A percentile compares a stretch with the other conserved stretches of the same genome.
Conservation (phyloP, 2,797 vertebrate species). For the Anguilla megastoma region DNA sequence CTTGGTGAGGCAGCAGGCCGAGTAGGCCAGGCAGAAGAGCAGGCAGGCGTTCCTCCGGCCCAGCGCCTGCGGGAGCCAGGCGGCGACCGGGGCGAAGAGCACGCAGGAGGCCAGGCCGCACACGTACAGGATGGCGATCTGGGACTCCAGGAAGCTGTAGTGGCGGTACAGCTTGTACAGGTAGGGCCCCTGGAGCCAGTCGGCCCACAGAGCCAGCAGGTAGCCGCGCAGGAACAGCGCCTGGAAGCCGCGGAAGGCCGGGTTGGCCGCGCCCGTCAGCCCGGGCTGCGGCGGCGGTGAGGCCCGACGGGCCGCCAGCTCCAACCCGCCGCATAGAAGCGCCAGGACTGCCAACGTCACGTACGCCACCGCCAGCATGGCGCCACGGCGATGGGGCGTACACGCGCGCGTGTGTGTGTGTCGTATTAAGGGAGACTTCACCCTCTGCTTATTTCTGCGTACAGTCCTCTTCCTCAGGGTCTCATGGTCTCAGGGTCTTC, state of each 20-base stretch:
- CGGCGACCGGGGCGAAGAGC: constrained; percentile 82
- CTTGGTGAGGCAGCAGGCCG: constrained; percentile 85
- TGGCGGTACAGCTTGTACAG: constrained; percentile 92
- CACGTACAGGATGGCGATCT: constrained; percentile 91
- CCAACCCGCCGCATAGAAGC: constrained; percentile 77
- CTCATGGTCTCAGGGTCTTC: background rate
- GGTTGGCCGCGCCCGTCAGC: constrained; percentile 77
- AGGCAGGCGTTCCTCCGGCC: constrained; percentile 85
- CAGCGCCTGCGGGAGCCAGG: constrained; percentile 80
- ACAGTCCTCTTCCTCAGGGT: constrained; percentile 26
- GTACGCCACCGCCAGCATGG: constrained; percentile 86
- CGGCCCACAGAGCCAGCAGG: constrained; percentile 86
- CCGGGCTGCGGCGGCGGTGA: constrained; percentile 63
- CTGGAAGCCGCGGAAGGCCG: constrained; percentile 85
- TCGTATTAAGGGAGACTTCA: background rate
- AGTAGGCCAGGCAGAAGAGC: constrained; percentile 85
- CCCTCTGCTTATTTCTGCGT: constrained; percentile 48
- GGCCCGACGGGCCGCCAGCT: constrained; percentile 80
- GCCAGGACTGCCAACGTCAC: constrained; percentile 77
- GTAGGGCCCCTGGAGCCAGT: constrained; percentile 94
- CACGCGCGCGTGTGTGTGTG: background rate
- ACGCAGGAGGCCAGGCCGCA: constrained; percentile 87
- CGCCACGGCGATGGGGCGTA: constrained; percentile 45
- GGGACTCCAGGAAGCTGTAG: constrained; percentile 91
- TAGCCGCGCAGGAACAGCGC: constrained; percentile 83